Base-by-base conservation (phyloP, 2,797 vertebrate genomes). In the Tangara arthus region DNA sequence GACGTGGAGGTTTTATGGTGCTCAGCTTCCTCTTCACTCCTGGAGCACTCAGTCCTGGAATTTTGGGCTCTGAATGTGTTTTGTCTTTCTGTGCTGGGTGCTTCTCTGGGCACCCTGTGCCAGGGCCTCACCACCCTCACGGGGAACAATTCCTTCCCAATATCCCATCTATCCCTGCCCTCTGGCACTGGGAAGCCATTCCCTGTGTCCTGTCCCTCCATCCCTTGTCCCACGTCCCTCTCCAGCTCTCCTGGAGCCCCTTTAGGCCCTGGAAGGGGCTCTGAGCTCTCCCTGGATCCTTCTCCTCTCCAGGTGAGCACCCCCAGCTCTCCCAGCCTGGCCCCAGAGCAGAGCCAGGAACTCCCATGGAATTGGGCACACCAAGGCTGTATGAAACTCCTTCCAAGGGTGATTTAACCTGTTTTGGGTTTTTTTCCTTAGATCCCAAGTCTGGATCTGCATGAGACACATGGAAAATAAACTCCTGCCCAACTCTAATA, bases 121-220 rank as follows among this genome's bases (percentile, higher is more conserved):
- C 46, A 52, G 27, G 6, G 8, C 3, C 11, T 56, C 20, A 0
- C 6, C 35, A 42, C 4, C 9, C 32, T 50, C 37, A 12, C 27
- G 50, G 15, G 0, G 0, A 83, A 0, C 0, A 37, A 59, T 44
- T 37, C 46, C 23, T 44, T 16, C n/a, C 52, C 53, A 50, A 18
- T 27, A 42, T 66, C 22, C 44, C 71, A 37, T 13, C 69, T 0
- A 11, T 0, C 13, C 30, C 59, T 34, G 20, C 16, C 30, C 59
- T 64, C 30, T 47, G 28, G 3, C 39, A 71, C 0, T n/a, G 9
- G 8, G 30, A 55, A 56, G 20, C 41, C 41, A 64, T 64, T 72
- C 41, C 50, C 69, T 41, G 30, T 30, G 41, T 47, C 50, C 41
- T 73, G 59, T 34, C 20, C 42, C 30, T 34, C 59, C 81, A 73